These are phyloP conservation scores for Pteromalus puparum DNA, from an alignment of 1,140 invertebrate species.

Conservation along the genomic window DNA sequence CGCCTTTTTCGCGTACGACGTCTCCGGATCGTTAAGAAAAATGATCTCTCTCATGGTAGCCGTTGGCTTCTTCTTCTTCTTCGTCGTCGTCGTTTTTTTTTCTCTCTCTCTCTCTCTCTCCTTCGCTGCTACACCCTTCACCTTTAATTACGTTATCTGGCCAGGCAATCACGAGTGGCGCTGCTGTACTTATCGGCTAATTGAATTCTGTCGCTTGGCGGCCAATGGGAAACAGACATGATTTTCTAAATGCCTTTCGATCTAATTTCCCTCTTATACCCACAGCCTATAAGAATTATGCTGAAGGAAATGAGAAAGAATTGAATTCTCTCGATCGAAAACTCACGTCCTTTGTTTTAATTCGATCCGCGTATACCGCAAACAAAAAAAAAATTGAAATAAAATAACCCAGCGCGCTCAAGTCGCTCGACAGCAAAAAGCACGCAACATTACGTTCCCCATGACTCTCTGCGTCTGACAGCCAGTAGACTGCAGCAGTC, in stretches of 20 bases:
- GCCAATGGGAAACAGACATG: slow-evolving; percentile 1
- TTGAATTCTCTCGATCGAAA: background rate
- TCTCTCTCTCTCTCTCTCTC: too few relatives aligned
- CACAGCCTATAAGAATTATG: background rate
- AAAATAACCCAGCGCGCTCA: background rate
- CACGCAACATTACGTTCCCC: slow-evolving; percentile 2
- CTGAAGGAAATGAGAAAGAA: background rate
- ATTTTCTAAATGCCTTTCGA: background rate
- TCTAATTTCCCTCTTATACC: background rate
- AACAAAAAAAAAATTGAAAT: background rate
- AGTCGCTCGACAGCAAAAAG: background rate
- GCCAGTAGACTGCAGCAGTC: slow-evolving; percentile 2
- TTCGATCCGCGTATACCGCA: background rate
- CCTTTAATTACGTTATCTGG: slow-evolving; percentile 21
- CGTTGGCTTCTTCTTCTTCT: background rate
- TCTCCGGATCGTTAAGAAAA: slow-evolving; percentile 62
- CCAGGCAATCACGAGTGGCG: slow-evolving; percentile 1
- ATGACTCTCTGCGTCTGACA: background rate
- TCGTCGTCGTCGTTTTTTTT: too few relatives aligned
- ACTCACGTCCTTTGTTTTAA: background rate
- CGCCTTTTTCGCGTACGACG: slow-evolving; percentile 67
- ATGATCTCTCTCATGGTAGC: slow-evolving; percentile 7
- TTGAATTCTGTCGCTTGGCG: background rate
- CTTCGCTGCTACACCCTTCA: background rate
- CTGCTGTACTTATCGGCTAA: background rate